Percentiles rank a stretch among this genome's conserved stretches.
These are phyloP conservation scores for Clitarchus hookeri DNA, from an alignment of 2,888 invertebrate species.

Conservation along the genomic window DNA sequence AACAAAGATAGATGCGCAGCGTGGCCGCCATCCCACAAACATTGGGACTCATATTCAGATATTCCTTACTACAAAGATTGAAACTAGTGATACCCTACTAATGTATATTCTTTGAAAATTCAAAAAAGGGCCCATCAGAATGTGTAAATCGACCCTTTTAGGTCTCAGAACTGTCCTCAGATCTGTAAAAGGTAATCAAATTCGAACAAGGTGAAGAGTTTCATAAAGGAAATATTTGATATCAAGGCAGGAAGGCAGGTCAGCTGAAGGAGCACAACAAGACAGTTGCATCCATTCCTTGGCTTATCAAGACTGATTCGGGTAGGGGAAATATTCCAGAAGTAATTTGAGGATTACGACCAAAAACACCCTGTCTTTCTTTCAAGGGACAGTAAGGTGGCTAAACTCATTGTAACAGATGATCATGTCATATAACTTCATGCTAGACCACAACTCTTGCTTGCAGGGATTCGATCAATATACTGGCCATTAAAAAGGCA, in stretches of 20 bases:
- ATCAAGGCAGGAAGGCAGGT: background rate
- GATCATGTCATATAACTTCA: background rate
- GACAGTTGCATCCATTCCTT: background rate
- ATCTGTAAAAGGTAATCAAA: background rate
- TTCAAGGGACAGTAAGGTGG: background rate
- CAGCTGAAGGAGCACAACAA: background rate
- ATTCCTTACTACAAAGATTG: background rate
- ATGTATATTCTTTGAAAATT: background rate
- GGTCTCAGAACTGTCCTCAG: background rate
- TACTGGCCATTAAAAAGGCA: no score
- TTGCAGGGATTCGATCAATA: no score
- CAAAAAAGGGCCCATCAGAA: background rate
- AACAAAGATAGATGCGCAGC: background rate
- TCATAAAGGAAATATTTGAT: background rate
- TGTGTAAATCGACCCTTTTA: background rate
- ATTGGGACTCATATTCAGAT: background rate
- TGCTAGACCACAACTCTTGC: background rate
- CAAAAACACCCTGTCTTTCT: background rate
- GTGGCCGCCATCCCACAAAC: background rate
- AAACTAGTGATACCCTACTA: background rate
- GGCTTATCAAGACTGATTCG: background rate
- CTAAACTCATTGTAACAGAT: background rate
- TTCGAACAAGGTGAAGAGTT: background rate
- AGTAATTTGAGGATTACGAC: background rate
- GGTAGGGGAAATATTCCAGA: background rate